phyloP scores from a whole-genome alignment of 1,140 invertebrate species.

The Zaprionus kolodkinae region DNA sequence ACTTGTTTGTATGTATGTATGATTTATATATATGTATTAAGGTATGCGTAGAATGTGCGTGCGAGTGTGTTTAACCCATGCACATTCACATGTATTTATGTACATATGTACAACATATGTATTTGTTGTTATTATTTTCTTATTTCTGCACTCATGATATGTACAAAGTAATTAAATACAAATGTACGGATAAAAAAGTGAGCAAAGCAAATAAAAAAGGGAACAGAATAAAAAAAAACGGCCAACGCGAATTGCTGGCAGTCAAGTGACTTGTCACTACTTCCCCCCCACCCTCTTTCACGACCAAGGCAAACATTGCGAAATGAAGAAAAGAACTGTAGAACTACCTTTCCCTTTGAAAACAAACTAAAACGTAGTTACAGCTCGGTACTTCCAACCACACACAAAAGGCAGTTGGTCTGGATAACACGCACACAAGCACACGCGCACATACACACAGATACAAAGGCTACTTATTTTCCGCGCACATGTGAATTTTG shows the following conservation, averaged over 20 bases:
- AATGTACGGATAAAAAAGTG: conserved; percentile 20
- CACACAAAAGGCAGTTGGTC: conserved; percentile 36
- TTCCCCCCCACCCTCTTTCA: neutral
- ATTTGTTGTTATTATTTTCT: conserved; percentile 53
- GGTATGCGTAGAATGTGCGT: conserved; percentile 9
- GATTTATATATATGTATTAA: conserved; percentile 6
- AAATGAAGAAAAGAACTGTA: conserved; percentile 1
- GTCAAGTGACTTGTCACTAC: conserved; percentile 19
- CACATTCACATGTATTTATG: conserved; percentile 10
- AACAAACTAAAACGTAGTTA: conserved; percentile 50
- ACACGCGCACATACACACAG: conserved; percentile 10
- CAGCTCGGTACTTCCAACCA: conserved; percentile 13
- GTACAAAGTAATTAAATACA: conserved; percentile 47
- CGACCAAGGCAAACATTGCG: conserved; percentile 22
- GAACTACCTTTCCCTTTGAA: conserved; percentile 7
- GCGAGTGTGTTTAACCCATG: neutral
- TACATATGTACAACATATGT: conserved; percentile 21
- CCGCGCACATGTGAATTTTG: conserved; percentile 46
- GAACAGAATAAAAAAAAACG: neutral
- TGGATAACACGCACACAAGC: conserved; percentile 37
- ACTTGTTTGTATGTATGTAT: conserved; percentile 13
- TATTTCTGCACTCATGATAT: conserved; percentile 35
- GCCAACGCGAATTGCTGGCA: conserved; percentile 15
- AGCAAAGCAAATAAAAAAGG: conserved; percentile 30
- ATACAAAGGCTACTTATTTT: conserved; percentile 37